These are phyloP conservation scores for Phyllotreta cruciferae DNA, from an alignment of 2,888 invertebrate genomes.

Conservation along the genomic window DNA sequence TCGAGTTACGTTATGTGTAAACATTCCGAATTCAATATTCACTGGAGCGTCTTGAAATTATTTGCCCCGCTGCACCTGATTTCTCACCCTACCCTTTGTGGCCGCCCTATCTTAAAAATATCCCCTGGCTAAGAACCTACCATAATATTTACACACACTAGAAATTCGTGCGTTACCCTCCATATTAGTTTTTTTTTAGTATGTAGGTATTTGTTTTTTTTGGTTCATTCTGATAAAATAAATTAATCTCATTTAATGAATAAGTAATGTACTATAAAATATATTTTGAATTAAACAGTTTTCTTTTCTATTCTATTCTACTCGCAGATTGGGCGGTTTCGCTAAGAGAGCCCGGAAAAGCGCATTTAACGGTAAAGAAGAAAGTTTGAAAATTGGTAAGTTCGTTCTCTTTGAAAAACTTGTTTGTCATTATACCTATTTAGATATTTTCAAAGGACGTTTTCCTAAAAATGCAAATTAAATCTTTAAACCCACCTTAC, in stretches of 20 bases:
- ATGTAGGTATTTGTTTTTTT: too few species aligned
- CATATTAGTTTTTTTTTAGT: background rate
- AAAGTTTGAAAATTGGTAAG: constrained; percentile 24
- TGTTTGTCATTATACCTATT: constrained; percentile 32
- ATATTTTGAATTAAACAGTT: too few species aligned
- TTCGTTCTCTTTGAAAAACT: constrained; percentile 31
- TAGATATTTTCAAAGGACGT: constrained; percentile 38
- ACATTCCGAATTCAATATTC: constrained; percentile 45
- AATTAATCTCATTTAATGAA: too few species aligned
- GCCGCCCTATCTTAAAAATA: constrained; percentile 21
- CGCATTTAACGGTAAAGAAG: constrained; percentile 13
- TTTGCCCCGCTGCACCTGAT: constrained; percentile 48
- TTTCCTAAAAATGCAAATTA: constrained; percentile 49
- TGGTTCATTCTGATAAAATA: too few species aligned
- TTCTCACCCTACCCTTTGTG: constrained; percentile 41
- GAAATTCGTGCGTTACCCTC: constrained; percentile 18
- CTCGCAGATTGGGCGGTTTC: too few species aligned
- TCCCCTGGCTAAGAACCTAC: constrained; percentile 36
- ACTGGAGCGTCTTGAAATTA: constrained; percentile 43
- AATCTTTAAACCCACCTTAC: constrained; percentile 51
- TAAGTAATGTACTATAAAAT: too few species aligned
- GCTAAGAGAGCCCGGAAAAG: background rate
- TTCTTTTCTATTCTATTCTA: too few species aligned
- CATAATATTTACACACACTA: constrained; percentile 38
- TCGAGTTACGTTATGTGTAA: constrained; percentile 43